Evolutionary conservation across 2,888 invertebrate genomes (phyloP).

Genomic region (Drosophila phalerata): DNA sequence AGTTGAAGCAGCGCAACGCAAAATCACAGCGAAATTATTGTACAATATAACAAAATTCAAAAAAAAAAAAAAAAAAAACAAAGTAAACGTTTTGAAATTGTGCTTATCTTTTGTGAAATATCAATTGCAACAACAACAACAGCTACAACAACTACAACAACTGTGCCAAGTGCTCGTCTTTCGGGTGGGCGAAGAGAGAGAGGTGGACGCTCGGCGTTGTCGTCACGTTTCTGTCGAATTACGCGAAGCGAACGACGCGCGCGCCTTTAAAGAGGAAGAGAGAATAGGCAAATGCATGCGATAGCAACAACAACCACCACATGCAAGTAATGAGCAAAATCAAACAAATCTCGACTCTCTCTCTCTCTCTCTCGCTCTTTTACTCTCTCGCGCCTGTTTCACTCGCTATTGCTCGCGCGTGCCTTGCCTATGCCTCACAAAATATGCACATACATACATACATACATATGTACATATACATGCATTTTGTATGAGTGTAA

Average conservation of each 20-base stretch:
- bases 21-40: constrained; percentile 65
- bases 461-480: constrained; percentile 4
- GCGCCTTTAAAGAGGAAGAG: constrained; percentile 34
- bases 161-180: constrained; percentile 52
- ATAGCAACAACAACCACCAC: constrained; percentile 36
- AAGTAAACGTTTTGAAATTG: constrained; percentile 73
- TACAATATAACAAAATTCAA: constrained; percentile 53
- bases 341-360: constrained; percentile 38
- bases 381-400: background rate
- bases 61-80: constrained; percentile 19
- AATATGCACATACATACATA: no score
- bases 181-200: constrained; percentile 18
- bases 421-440: constrained; percentile 37
- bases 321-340: constrained; percentile 31
- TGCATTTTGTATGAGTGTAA: background rate
- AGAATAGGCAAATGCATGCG: constrained; percentile 38
- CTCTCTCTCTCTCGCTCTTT: constrained; percentile 23
- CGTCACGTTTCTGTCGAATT: constrained; percentile 77
- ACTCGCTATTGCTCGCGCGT: constrained; percentile 52
- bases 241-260: constrained; percentile 69
- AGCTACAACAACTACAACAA: constrained; percentile 43
- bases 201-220: constrained; percentile 43
- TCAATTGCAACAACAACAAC: constrained; percentile 66
- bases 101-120: constrained; percentile 77
- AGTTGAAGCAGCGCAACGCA: constrained; percentile 15